Percentiles rank a stretch among this genome's conserved stretches.
Evolutionary conservation across 2,797 vertebrate genomes (phyloP).

Genomic region (Setipinna tenuifilis): DNA sequence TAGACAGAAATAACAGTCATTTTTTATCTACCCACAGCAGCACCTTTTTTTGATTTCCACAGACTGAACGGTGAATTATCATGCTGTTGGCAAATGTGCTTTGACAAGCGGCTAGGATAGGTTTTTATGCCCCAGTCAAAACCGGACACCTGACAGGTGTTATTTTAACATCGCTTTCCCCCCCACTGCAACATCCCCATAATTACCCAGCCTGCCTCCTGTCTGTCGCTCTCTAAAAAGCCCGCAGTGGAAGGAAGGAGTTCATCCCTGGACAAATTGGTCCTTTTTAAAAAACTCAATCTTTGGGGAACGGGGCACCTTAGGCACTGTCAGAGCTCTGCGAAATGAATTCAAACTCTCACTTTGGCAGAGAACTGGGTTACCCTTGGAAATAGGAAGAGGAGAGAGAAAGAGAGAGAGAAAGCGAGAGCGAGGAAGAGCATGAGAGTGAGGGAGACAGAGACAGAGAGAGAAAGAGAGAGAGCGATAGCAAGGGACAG

Average conservation of each 20-base stretch:
- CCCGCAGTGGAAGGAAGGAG: conserved; percentile 56
- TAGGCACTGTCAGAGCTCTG: conserved; percentile 80
- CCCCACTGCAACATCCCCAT: conserved; percentile 56
- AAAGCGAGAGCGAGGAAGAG: conserved; percentile 36
- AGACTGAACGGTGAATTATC: background rate
- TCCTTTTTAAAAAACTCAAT: conserved; percentile 81
- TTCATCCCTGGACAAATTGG: conserved; percentile 78
- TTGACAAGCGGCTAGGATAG: background rate
- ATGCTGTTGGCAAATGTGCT: background rate
- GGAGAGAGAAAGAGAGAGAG: conserved; percentile 45
- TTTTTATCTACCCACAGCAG: background rate
- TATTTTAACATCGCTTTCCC: conserved; percentile 4
- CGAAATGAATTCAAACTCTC: conserved; percentile 81
- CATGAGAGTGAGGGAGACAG: conserved; percentile 32
- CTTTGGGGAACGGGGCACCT: conserved; percentile 75
- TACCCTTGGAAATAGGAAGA: conserved; percentile 72
- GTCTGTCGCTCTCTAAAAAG: conserved; percentile 24
- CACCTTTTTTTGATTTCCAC: background rate
- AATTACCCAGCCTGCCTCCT: conserved; percentile 60
- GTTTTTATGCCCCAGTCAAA: background rate
- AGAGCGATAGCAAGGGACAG: conserved; percentile 26
- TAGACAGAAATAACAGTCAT: background rate
- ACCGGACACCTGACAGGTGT: conserved; percentile 9
- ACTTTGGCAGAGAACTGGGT: conserved; percentile 77
- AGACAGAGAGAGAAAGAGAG: conserved; percentile 42